Base-by-base conservation (phyloP, 53 echinoderm and acorn worm species). In the Arbacia lixula region DNA sequence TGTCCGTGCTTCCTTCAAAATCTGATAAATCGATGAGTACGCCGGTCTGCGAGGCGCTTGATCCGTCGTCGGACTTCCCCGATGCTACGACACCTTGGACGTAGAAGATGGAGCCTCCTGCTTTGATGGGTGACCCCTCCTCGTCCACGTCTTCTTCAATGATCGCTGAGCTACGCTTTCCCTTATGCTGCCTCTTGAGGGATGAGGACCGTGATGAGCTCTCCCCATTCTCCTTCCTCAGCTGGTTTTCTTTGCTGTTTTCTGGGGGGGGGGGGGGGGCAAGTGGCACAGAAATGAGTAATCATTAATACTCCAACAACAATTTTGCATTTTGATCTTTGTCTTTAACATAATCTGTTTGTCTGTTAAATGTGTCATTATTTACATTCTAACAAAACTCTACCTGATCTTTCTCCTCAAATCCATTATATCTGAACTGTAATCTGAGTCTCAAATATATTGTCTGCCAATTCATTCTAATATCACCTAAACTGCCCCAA, bases 11-110 rank as follows among this genome's bases (percentile, higher is more conserved):
- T 54, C 60, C 69, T 31, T 50, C 33, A 81, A 72, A 53, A 28
- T 93, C 90, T 34, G 90, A 66, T 27, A 93, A 85, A 60, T 93
- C 90, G 75, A 93, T 93, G 41, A 93, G 64, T 17, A 90, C 54
- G 43, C 72, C 86, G 1, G 90, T 88, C 30, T 90, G 76, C 60
- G 85, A 61, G 29, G 25, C 26, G 8, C 36, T 16, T 12, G 0
- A 32, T 43, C 74, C 61, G 16, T 49, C 33, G 46, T 75, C 50
- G n/a, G 19, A 20, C 12, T 50, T 36, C 51, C 27, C 17, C 28
- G 20, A 20, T 16, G 50, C 31, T 21, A 19, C 21, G 19, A 16
- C 25, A 34, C 68, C 84, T 68, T 84, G 53, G 0, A 84, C 27
- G 66, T 68, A 84, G 55, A 84, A 84, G 36, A 69, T 30, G 5